A percentile compares a stretch with the other conserved stretches of the same genome.
Conservation (phyloP, 2,797 vertebrate genomes). For the Garrulus glandarius region DNA sequence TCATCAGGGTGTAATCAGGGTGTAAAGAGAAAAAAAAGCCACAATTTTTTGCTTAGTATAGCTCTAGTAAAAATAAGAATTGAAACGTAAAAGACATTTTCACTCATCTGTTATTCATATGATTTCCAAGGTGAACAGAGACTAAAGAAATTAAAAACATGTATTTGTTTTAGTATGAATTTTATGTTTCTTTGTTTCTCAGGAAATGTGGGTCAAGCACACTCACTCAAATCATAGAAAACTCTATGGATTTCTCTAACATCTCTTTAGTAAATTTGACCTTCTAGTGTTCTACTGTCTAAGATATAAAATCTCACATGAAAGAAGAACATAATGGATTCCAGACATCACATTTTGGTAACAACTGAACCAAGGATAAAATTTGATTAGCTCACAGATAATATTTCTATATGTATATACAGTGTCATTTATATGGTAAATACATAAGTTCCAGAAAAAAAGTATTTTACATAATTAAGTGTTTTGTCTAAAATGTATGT, state of each 20-base stretch:
- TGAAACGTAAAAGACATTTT: not conserved
- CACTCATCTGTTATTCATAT: not conserved
- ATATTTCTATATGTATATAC: not conserved
- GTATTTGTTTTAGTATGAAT: not conserved
- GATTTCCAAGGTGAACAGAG: not conserved
- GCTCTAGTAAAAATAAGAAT: not conserved
- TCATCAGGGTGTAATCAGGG: not conserved
- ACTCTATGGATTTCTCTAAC: not conserved
- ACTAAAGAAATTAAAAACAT: not conserved
- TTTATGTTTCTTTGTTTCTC: not conserved
- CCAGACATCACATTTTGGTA: not conserved
- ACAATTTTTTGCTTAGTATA: not conserved
- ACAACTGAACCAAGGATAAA: not conserved
- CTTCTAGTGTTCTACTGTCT: not conserved
- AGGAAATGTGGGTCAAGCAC: not conserved
- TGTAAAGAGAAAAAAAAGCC: not conserved
- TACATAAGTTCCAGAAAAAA: not conserved
- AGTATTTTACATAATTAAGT: not conserved
- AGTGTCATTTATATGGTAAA: not conserved
- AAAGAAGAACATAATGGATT: not conserved
- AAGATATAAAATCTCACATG: not conserved
- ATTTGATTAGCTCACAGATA: rapidly evolving
- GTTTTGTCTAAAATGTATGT: not conserved
- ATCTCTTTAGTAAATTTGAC: not conserved
- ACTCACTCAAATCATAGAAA: not conserved